Evolutionary conservation across 2,888 invertebrate species (phyloP).

Genomic region (Netelia fuscicornis): DNA sequence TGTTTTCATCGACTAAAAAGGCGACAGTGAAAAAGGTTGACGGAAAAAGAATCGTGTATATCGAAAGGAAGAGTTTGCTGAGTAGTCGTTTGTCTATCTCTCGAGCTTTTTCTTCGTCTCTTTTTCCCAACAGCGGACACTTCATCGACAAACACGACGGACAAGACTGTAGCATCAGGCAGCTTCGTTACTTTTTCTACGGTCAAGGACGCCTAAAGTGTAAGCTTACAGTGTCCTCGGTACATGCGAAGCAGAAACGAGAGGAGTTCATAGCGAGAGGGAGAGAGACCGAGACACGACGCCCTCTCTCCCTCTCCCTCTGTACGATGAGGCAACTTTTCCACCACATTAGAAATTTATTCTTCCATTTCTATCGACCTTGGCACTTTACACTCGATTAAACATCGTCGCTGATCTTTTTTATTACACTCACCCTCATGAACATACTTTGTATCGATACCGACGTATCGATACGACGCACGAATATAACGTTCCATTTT

Average conservation of each 20-base stretch:
- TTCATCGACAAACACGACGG: background rate
- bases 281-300: background rate
- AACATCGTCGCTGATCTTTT: constrained; percentile 56
- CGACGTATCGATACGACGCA: constrained; percentile 56
- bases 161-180: background rate
- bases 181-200: constrained; percentile 15
- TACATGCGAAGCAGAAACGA: constrained; percentile 26
- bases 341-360: constrained; percentile 66
- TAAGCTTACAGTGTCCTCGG: constrained; percentile 32
- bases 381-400: constrained; percentile 70
- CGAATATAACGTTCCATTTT: background rate
- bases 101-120: constrained; percentile 13
- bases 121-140: background rate
- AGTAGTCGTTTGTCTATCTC: background rate
- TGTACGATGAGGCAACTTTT: constrained; percentile 48
- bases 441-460: constrained; percentile 46
- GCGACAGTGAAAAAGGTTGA: background rate
- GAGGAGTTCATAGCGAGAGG: constrained; percentile 23
- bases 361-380: constrained; percentile 68
- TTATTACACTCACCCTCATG: constrained; percentile 63
- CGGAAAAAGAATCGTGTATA: constrained; percentile 21
- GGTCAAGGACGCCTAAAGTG: constrained; percentile 51
- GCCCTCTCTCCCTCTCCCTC: constrained; percentile 18
- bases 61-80: background rate
- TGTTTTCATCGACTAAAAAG: background rate